Evolutionary conservation across 2,113 vertebrate genomes (phyloP).

Genomic region (Equus quagga): DNA sequence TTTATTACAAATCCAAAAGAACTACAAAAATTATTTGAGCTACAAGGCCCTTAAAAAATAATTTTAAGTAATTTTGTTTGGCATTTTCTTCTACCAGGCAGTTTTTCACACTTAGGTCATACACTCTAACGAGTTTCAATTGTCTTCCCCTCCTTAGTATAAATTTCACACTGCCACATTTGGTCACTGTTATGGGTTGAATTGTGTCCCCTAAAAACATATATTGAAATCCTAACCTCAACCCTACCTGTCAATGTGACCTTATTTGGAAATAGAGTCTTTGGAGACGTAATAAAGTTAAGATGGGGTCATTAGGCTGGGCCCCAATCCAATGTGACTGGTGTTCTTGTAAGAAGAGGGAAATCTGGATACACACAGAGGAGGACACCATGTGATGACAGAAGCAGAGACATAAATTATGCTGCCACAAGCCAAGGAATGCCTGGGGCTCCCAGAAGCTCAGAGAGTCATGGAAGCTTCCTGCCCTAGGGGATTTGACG

Average conservation of each 20-base stretch:
- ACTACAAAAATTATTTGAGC: background rate
- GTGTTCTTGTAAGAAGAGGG: background rate
- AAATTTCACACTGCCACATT: constrained; percentile 10
- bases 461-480: background rate
- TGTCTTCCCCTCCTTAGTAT: background rate
- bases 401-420: background rate
- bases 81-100: background rate
- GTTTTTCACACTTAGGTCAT: background rate
- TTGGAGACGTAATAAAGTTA: background rate
- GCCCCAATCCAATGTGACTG: background rate
- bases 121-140: background rate
- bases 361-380: background rate
- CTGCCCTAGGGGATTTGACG: background rate
- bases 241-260: background rate
- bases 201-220: background rate
- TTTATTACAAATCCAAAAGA: background rate
- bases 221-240: background rate
- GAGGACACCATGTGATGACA: background rate
- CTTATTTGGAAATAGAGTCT: constrained; percentile 8
- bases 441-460: background rate
- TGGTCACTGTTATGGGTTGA: background rate
- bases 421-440: background rate
- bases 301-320: background rate
- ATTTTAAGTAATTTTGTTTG: background rate
- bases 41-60: background rate